Evolutionary conservation across 2,797 vertebrate species (phyloP).

Genomic region (Cynodonichthys magdalenae): DNA sequence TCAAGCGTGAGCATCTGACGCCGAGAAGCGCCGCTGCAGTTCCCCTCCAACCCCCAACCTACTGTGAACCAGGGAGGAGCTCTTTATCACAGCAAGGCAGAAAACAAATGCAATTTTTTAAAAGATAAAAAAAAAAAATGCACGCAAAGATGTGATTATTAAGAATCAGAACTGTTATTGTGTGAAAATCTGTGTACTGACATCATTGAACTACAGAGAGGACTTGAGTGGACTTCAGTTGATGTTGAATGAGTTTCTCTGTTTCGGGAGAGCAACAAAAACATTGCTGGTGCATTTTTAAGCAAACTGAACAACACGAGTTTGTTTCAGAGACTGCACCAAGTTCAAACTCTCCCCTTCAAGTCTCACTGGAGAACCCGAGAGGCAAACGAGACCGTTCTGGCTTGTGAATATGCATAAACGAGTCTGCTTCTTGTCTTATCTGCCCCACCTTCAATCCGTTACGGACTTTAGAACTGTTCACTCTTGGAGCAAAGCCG

Average conservation of each 20-base stretch:
- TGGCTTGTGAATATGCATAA: slow-evolving; percentile 59
- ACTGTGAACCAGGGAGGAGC: slow-evolving; percentile 72
- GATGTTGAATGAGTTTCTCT: slow-evolving; percentile 25
- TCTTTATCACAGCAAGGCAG: slow-evolving; percentile 40
- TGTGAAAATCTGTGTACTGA: slow-evolving; percentile 22
- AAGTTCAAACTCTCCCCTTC: slow-evolving; percentile 40
- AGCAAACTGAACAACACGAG: slow-evolving; percentile 33
- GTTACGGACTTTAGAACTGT: slow-evolving; percentile 58
- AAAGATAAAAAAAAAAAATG: slow-evolving; percentile 19
- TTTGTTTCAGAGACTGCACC: slow-evolving; percentile 37
- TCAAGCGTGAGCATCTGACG: slow-evolving; percentile 43
- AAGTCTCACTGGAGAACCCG: slow-evolving; percentile 38
- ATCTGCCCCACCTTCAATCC: slow-evolving; percentile 20
- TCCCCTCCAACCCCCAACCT: slow-evolving; percentile 15
- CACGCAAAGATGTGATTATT: slow-evolving; percentile 11
- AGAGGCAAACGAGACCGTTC: slow-evolving; percentile 33
- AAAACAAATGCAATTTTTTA: slow-evolving; percentile 56
- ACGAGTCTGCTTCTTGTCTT: slow-evolving; percentile 49
- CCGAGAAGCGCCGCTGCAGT: slow-evolving; percentile 64
- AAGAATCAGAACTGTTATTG: slow-evolving; percentile 22
- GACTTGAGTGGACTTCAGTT: slow-evolving; percentile 28
- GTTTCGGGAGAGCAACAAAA: slow-evolving; percentile 20
- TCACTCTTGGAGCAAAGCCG: slow-evolving; percentile 49
- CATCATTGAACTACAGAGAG: slow-evolving; percentile 27
- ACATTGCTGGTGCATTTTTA: slow-evolving; percentile 46